A percentile compares a stretch with the other conserved stretches of the same genome.
phyloP scores from a whole-genome alignment of 2,888 invertebrate species.

The Ectobius pallidus region DNA sequence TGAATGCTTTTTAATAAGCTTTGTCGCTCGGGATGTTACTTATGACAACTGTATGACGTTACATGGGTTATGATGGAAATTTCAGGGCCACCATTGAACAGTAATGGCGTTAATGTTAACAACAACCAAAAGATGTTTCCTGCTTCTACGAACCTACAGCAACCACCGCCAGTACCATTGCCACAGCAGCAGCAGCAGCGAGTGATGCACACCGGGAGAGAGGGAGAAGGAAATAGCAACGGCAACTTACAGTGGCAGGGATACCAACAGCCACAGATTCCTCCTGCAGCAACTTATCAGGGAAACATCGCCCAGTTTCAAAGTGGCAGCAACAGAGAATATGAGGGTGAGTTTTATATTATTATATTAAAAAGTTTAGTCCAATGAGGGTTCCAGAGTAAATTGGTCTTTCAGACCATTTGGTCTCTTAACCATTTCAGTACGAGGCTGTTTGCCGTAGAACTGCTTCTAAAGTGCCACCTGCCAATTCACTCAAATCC shows the following conservation, averaged over 20 bases:
- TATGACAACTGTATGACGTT: not conserved
- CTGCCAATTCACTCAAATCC: too few relatives aligned
- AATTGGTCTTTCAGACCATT: not conserved
- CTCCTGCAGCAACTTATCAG: conserved; percentile 4
- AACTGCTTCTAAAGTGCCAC: too few relatives aligned
- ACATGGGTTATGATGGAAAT: too few relatives aligned
- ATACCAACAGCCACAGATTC: conserved; percentile 34
- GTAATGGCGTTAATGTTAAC: conserved; percentile 14
- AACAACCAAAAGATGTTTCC: conserved; percentile 12
- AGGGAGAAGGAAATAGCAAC: conserved; percentile 45
- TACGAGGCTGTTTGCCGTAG: too few relatives aligned
- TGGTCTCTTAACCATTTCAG: too few relatives aligned
- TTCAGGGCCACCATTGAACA: conserved; percentile 13
- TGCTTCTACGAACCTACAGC: conserved; percentile 16
- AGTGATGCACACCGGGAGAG: conserved; percentile 45
- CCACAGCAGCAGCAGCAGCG: conserved; percentile 8
- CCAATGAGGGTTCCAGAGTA: too few relatives aligned
- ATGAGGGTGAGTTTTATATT: conserved; percentile 1
- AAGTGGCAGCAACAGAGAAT: not conserved
- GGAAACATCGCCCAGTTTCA: conserved; percentile 9
- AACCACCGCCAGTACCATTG: conserved; percentile 32
- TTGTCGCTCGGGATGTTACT: too few relatives aligned
- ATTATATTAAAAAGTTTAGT: not conserved
- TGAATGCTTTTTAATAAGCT: too few relatives aligned
- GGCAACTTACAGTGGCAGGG: conserved; percentile 36